These are phyloP conservation scores for Eulacestoma nigropectus DNA, from an alignment of 2,113 vertebrate species.

Conservation along the genomic window DNA sequence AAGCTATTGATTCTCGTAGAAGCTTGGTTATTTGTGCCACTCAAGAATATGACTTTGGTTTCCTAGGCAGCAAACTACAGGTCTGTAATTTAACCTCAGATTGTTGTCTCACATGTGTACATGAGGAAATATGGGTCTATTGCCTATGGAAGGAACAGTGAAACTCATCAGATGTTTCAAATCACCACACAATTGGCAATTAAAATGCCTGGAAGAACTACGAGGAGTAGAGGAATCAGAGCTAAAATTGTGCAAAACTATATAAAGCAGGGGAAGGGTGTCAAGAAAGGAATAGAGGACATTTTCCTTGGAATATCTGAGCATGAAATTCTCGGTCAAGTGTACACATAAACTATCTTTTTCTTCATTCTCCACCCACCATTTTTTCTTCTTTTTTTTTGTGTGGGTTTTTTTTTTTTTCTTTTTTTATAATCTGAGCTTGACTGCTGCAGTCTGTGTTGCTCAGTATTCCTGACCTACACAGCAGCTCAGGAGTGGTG, in stretches of 20 bases:
- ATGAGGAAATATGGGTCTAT: background rate
- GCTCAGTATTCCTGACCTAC: background rate
- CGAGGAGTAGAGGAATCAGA: background rate
- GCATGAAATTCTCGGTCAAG: background rate
- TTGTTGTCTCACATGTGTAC: background rate
- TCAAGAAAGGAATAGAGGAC: background rate
- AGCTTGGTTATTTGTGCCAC: background rate
- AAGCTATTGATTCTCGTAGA: background rate
- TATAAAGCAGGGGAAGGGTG: background rate
- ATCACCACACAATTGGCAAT: background rate
- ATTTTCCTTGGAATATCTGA: background rate
- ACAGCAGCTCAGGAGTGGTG: constrained; percentile 8
- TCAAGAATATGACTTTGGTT: background rate
- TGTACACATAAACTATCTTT: background rate
- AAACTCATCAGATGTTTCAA: background rate
- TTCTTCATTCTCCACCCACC: background rate
- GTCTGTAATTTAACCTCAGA: background rate
- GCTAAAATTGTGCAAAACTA: background rate
- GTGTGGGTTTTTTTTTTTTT: background rate
- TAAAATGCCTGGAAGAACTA: background rate
- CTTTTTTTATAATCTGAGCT: background rate
- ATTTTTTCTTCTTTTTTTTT: background rate
- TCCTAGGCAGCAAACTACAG: background rate
- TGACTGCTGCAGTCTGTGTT: background rate
- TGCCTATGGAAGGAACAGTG: background rate